Conservation (phyloP, 1,140 invertebrate genomes). For the Bombus waltoni region DNA sequence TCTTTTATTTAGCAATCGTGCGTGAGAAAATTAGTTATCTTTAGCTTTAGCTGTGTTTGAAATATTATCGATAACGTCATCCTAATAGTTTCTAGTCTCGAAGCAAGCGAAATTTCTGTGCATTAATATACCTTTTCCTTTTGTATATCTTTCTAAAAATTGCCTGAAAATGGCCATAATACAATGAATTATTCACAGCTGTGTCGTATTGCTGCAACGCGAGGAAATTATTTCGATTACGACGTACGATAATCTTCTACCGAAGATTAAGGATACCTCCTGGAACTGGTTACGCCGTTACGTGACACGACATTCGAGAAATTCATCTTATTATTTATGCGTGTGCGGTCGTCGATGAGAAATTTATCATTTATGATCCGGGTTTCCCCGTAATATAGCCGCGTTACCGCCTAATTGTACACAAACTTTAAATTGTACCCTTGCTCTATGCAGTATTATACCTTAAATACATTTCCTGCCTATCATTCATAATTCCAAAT, state of each 20-base stretch:
- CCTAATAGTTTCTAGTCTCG: too few relatives aligned
- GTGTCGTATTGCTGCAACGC: neutral
- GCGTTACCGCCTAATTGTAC: conserved; percentile 9
- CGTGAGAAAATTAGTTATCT: too few relatives aligned
- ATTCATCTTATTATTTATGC: conserved; percentile 18
- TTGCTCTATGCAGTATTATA: neutral
- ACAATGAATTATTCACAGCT: neutral
- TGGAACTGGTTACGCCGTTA: too few relatives aligned
- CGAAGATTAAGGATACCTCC: too few relatives aligned
- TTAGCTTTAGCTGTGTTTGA: too few relatives aligned
- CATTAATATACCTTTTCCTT: too few relatives aligned
- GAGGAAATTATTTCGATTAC: conserved; percentile 29
- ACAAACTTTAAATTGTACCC: conserved; percentile 22
- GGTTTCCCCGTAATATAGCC: conserved; percentile 6
- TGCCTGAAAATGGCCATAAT: neutral
- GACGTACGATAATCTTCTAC: neutral
- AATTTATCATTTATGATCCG: conserved; percentile 42
- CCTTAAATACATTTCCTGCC: neutral
- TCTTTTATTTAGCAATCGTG: too few relatives aligned
- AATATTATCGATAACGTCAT: too few relatives aligned
- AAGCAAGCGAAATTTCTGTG: too few relatives aligned
- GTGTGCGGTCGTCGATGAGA: conserved; percentile 12
- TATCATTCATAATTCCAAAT: neutral
- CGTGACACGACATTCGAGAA: conserved; percentile 17
- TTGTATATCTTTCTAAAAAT: too few relatives aligned